Evolutionary conservation across 2,797 vertebrate genomes (phyloP).

Genomic region (Meriones psammophilus): DNA sequence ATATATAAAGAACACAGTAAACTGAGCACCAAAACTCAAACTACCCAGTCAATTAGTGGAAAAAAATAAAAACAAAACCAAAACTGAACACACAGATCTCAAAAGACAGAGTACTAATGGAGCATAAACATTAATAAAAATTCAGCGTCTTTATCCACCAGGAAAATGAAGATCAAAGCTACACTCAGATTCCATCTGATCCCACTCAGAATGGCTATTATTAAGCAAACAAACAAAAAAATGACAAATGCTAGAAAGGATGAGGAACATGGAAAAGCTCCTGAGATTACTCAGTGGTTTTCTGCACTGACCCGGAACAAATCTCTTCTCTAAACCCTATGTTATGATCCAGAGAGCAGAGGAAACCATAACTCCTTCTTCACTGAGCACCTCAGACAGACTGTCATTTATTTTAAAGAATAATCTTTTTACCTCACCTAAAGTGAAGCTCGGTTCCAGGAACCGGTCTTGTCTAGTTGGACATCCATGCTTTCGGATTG

Average conservation of each 20-base stretch:
- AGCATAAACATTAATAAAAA: background rate
- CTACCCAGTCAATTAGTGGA: background rate
- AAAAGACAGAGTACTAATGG: background rate
- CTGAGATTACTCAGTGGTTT: background rate
- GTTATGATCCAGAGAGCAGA: background rate
- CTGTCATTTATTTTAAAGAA: slow-evolving; percentile 22
- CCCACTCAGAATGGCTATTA: background rate
- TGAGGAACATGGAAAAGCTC: background rate
- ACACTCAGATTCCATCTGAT: background rate
- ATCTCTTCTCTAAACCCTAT: background rate
- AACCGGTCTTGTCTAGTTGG: background rate
- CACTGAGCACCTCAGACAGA: background rate
- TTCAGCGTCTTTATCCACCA: background rate
- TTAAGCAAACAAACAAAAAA: background rate
- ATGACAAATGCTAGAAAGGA: background rate
- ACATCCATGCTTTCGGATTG: background rate
- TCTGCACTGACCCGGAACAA: background rate
- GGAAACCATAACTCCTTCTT: background rate
- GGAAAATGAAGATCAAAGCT: background rate
- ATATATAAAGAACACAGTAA: background rate
- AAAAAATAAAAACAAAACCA: background rate
- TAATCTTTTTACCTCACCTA: background rate
- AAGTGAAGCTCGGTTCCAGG: background rate
- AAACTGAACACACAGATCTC: background rate
- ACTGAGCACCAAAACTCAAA: background rate